A percentile compares a stretch with the other conserved stretches of the same genome.
Conservation (phyloP, 2,113 vertebrate species). For the Sylvilagus bachmani region DNA sequence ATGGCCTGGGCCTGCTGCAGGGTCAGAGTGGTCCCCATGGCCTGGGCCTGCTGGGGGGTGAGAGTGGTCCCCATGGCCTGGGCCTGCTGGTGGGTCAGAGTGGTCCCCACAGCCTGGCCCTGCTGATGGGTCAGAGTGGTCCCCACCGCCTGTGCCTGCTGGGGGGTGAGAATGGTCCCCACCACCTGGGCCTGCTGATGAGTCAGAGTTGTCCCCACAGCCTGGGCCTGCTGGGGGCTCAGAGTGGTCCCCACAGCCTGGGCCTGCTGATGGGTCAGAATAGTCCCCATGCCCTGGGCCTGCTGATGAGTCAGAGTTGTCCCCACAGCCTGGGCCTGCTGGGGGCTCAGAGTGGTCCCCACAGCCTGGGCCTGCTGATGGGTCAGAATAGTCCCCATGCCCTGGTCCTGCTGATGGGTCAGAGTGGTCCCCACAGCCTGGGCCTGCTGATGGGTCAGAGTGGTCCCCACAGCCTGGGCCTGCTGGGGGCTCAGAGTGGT, state of each 20-base stretch:
- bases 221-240: not conserved
- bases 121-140: too few species aligned
- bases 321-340: too few species aligned
- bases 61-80: too few species aligned
- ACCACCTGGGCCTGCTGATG: too few species aligned
- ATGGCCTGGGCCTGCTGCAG: too few species aligned
- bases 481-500: too few species aligned
- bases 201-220: not conserved
- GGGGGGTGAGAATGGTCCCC: too few species aligned
- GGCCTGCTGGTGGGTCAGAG: too few species aligned
- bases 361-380: not conserved
- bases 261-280: not conserved
- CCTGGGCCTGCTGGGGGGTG: not conserved
- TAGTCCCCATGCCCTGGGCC: rapidly evolving
- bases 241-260: not conserved
- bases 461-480: rapidly evolving
- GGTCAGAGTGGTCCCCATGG: not conserved
- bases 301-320: not conserved
- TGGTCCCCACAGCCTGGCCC: too few species aligned
- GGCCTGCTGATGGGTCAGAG: not conserved
- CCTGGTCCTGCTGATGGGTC: rapidly evolving
- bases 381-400: rapidly evolving
- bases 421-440: not conserved
- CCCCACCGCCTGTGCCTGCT: not conserved
- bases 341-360: not conserved